Base-by-base conservation (phyloP, 2,113 vertebrate species). In the Cinclus cinclus region DNA sequence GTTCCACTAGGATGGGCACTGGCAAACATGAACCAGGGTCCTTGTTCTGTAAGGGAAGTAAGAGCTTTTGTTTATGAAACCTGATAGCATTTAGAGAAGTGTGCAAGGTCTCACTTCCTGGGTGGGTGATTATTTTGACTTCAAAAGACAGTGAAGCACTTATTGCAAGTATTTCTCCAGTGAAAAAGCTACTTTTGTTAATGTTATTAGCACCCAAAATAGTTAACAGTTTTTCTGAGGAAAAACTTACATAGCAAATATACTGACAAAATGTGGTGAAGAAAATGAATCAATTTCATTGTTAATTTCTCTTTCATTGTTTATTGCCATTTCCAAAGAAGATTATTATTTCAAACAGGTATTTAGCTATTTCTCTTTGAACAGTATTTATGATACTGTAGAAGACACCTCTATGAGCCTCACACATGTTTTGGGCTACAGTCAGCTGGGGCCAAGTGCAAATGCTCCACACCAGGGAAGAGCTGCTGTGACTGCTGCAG, bases 31-130 rank as follows among this genome's bases (percentile, higher is more conserved):
- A 86, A 55, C 30, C 50, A 47, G 65, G 49, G 63, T 31, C 27
- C 55, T 80, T 46, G 25, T 30, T 42, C 64, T n/a, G 37, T 35
- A 35, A 4, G 44, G 46, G 76, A 83, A 96, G 68, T 74, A 52
- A n/a, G 33, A 89, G 41, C 20, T 31, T 35, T 64, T 83, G 58
- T 63, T 93, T 83, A n/a, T 59, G 68, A 87, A 81, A 92, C 55
- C 35, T 81, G 84, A 30, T 17, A 13, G n/a, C 70, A 62, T 88
- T 86, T 80, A 87, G 75, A 95, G 78, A 96, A 92, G 68, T 46
- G 47, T 80, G 44, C 33, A 76, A 94, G 63, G 63, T 70, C 50
- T 91, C 30, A 33, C 46, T 94, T 92, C 87, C 85, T 69, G 50
- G 21, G 37, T 1, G 3, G 58, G 56, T 24, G 64, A 75, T 42